Evolutionary conservation across 2,888 invertebrate genomes (phyloP).

Genomic region (Sicus ferrugineus): DNA sequence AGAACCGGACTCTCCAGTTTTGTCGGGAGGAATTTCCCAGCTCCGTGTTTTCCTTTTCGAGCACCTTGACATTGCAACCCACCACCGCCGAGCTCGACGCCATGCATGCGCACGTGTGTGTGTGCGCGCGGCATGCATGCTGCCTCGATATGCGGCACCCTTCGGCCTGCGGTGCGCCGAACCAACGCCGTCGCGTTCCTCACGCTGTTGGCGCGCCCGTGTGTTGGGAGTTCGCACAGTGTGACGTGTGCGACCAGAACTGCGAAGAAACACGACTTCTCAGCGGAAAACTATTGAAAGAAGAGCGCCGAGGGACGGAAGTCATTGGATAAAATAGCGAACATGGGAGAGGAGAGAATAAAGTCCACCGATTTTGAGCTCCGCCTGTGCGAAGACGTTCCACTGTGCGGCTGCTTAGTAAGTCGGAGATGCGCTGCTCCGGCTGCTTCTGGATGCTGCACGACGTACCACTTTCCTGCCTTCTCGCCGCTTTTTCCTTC

Average conservation of each 20-base stretch:
- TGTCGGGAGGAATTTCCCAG: neutral
- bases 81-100: neutral
- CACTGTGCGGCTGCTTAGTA: too few relatives aligned
- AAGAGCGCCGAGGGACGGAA: too few relatives aligned
- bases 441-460: neutral
- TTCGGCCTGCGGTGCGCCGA: neutral
- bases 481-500: neutral
- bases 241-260: too few relatives aligned
- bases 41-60: neutral
- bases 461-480: neutral
- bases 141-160: neutral
- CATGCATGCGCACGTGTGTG: neutral
- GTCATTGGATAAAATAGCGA: too few relatives aligned
- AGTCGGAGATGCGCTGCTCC: too few relatives aligned
- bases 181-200: neutral
- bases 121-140: neutral
- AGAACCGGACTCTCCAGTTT: constrained; percentile 4
- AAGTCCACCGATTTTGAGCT: too few relatives aligned
- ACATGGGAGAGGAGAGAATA: too few relatives aligned
- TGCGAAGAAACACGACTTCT: too few relatives aligned
- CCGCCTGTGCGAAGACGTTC: too few relatives aligned
- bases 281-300: too few relatives aligned
- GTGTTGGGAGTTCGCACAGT: neutral
- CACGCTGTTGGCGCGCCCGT: neutral
- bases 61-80: neutral